These are phyloP conservation scores for Scolopax mira DNA, from an alignment of 2,113 vertebrate species.

Conservation along the genomic window DNA sequence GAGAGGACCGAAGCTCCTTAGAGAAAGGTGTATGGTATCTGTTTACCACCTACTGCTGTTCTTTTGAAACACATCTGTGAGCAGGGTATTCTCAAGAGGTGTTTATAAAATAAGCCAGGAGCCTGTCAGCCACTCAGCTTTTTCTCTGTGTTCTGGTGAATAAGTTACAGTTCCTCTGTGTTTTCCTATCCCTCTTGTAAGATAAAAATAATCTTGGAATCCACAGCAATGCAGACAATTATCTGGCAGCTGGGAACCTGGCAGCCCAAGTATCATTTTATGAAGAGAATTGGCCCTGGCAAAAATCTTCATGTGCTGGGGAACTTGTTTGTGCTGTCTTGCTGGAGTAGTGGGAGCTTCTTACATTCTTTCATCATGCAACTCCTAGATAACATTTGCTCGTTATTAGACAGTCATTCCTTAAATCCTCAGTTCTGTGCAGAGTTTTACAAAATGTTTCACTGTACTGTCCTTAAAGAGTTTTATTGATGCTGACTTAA, in stretches of 20 bases:
- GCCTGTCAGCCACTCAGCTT: not conserved
- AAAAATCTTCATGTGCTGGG: not conserved
- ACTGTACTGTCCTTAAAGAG: not conserved
- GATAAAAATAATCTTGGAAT: conserved; percentile 13
- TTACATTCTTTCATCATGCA: not conserved
- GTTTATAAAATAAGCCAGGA: conserved; percentile 2
- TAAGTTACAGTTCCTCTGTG: not conserved
- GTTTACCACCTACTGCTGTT: conserved; percentile 31
- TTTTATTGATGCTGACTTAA: not conserved
- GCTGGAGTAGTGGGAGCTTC: not conserved
- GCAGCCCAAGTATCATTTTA: not conserved
- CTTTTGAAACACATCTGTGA: conserved; percentile 35
- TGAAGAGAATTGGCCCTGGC: not conserved
- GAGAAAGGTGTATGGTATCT: conserved; percentile 12
- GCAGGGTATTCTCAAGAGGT: conserved; percentile 2
- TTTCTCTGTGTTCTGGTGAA: not conserved
- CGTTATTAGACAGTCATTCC: not conserved
- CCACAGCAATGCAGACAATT: not conserved
- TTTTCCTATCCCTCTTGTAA: not conserved
- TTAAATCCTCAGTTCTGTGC: not conserved
- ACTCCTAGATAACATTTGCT: not conserved
- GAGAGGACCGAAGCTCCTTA: not conserved
- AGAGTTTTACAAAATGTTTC: not conserved
- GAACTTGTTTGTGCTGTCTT: not conserved
- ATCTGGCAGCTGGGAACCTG: not conserved